Conservation (phyloP, 2,797 vertebrate genomes). For the Nyctibius grandis region DNA sequence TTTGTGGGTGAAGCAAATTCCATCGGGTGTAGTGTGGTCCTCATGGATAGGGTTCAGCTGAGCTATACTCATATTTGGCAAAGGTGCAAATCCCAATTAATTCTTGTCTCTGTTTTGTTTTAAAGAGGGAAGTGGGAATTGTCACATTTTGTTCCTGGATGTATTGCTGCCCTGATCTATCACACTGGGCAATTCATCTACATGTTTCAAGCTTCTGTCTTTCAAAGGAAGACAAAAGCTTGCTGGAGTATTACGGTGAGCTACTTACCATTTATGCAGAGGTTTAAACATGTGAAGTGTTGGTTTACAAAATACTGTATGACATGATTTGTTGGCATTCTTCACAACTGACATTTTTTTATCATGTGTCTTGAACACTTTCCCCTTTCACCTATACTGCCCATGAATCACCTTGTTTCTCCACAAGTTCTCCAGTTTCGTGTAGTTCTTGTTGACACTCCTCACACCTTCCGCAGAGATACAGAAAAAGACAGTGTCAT, state of each 20-base stretch:
- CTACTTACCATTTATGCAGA: background rate
- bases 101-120: background rate
- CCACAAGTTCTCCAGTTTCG: background rate
- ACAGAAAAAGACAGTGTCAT: background rate
- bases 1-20: background rate
- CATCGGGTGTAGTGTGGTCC: background rate
- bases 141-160: background rate
- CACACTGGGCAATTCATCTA: background rate
- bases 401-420: background rate
- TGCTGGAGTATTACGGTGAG: background rate
- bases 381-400: background rate
- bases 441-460: fast-evolving
- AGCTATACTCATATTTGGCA: background rate
- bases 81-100: background rate
- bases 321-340: background rate
- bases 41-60: background rate
- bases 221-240: background rate
- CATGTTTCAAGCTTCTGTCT: background rate
- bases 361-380: background rate
- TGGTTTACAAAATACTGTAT: background rate
- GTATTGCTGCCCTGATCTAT: background rate
- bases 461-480: background rate
- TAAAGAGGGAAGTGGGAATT: background rate
- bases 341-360: background rate
- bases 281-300: background rate